Evolutionary conservation across 2,113 vertebrate genomes (phyloP).

Genomic region (Ceyx margarethae): DNA sequence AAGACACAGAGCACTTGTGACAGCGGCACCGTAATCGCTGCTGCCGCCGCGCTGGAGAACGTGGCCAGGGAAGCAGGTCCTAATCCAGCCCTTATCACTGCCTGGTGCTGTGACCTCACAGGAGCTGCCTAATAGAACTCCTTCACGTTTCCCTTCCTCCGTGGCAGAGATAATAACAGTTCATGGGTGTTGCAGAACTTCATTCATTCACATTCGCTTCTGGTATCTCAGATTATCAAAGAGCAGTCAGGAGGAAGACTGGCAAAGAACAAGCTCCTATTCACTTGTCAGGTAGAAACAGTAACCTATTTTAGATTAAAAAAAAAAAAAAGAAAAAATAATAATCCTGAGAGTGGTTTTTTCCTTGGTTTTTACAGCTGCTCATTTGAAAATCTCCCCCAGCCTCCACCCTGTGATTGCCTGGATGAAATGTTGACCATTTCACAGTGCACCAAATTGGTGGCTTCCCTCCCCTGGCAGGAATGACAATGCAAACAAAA

Average conservation of each 20-base stretch:
- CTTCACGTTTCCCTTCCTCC: not conserved
- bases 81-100: not conserved
- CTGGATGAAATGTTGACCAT: constrained; percentile 13
- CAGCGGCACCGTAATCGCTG: not conserved
- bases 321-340: not conserved
- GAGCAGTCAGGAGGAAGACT: constrained; percentile 32
- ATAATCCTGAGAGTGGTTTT: not conserved
- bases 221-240: constrained; percentile 40
- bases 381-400: not conserved
- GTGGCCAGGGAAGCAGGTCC: constrained; percentile 10
- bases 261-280: constrained; percentile 35
- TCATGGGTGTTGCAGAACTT: constrained; percentile 18
- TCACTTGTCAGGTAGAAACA: constrained; percentile 27
- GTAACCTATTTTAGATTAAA: constrained; percentile 20
- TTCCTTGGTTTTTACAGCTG: not conserved
- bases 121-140: not conserved
- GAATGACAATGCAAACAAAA: constrained; percentile 78
- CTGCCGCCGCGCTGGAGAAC: not conserved
- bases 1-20: not conserved
- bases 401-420: not conserved
- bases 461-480: constrained; percentile 58
- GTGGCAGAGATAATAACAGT: not conserved
- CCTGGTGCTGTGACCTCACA: constrained; percentile 22
- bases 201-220: constrained; percentile 41
- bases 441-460: constrained; percentile 26